phyloP scores from a whole-genome alignment of 2,888 invertebrate genomes.

The Drosophila maculinotata region DNA sequence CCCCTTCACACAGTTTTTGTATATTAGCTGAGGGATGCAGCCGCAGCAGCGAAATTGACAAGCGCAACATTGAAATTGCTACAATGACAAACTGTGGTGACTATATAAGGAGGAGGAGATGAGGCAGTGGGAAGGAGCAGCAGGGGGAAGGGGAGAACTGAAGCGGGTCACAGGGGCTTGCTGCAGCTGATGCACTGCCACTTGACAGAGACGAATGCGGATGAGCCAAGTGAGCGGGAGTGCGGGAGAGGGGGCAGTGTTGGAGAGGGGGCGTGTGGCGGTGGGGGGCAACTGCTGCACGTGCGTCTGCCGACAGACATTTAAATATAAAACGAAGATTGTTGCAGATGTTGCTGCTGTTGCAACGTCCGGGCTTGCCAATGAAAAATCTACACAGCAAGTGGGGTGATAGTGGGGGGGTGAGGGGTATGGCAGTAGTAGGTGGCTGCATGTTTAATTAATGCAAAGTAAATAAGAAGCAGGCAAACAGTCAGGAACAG shows the following conservation, averaged over 20 bases:
- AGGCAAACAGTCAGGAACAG: conserved; percentile 28
- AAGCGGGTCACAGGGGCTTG: conserved; percentile 33
- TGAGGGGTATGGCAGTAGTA: conserved; percentile 31
- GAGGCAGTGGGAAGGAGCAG: too few relatives aligned
- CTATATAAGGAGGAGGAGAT: neutral
- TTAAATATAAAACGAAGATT: conserved; percentile 78
- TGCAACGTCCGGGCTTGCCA: conserved; percentile 44
- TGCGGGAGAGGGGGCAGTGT: neutral
- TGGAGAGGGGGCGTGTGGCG: neutral
- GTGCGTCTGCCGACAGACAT: conserved; percentile 77
- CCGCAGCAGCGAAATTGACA: conserved; percentile 68
- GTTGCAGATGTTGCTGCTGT: conserved; percentile 72
- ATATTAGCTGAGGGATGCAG: conserved; percentile 20
- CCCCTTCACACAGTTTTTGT: neutral
- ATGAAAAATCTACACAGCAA: conserved; percentile 62
- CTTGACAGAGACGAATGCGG: conserved; percentile 79
- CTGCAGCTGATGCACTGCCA: conserved; percentile 59
- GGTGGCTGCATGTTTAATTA: conserved; percentile 80
- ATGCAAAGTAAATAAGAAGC: conserved; percentile 80
- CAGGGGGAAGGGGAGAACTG: neutral
- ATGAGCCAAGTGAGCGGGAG: conserved; percentile 23
- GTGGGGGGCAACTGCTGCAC: conserved; percentile 57
- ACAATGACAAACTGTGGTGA: conserved; percentile 75
- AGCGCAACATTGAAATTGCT: conserved; percentile 80
- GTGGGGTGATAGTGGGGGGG: neutral